Base-by-base conservation (phyloP, 2,113 vertebrate genomes). In the Melierax canorus region DNA sequence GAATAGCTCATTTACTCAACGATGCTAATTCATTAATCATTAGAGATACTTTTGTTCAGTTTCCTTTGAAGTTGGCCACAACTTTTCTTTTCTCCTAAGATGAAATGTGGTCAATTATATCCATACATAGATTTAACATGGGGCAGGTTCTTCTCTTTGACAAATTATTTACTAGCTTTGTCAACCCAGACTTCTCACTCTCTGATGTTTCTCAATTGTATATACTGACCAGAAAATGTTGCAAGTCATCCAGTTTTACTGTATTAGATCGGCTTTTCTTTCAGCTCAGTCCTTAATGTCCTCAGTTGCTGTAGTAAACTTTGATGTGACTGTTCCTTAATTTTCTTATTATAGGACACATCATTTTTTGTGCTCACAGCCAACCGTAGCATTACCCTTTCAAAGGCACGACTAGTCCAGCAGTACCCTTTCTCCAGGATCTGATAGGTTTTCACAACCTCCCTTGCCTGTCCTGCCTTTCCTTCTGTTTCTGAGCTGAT, bases 11-110 rank as follows among this genome's bases (percentile, higher is more conserved):
- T 90, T 97, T 97, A 96, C 88, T 97, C 87, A 96, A 86, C 73
- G 81, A 84, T 92, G 83, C 94, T 97, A 97, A 97, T 97, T 97
- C 96, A 98, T 98, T 97, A 97, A 95, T 98, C 96, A 97, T 95
- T 96, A 91, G 77, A 94, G 88, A 95, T 95, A 96, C 78, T 76
- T 91, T 86, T 97, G 80, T 97, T 98, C 89, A 71, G 62, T 67
- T 83, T 75, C 68, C 92, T 97, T 97, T 97, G 94, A 98, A 97
- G 96, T 41, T 96, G 56, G 68, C 93, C 96, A 96, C 86, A 97
- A 91, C 91, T 96, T 97, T 93, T 97, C 69, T 97, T 88, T 97
- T 90, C 94, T 97, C 94, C 83, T 92, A 95, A 95, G 84, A 96
- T 95, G 96, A 96, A 97, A 90, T 96, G 89, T 96, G 97, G 93